Conservation (phyloP, 2,797 vertebrate genomes). For the Apogon hyalosoma region DNA sequence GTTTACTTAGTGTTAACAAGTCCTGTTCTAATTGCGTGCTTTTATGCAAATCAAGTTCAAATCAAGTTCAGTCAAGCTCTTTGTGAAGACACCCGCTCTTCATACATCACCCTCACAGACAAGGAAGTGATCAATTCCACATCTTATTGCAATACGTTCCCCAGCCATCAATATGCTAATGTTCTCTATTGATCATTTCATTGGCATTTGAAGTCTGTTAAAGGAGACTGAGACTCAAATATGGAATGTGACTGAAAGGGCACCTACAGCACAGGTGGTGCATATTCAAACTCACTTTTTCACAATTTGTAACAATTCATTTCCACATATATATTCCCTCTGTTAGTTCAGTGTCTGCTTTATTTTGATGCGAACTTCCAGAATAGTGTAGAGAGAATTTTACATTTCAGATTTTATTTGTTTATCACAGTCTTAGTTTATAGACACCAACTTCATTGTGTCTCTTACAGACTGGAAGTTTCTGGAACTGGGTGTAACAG, state of each 20-base stretch:
- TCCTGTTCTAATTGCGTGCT: background rate
- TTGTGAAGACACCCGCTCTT: background rate
- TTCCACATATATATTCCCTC: no score
- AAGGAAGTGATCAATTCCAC: conserved; percentile 10
- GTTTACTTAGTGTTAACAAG: background rate
- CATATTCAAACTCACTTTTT: no score
- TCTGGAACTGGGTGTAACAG: no score
- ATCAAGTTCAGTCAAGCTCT: background rate
- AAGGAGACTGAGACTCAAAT: conserved; percentile 12
- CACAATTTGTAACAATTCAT: no score
- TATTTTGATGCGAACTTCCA: no score
- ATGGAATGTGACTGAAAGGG: conserved; percentile 13
- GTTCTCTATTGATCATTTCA: conserved; percentile 4
- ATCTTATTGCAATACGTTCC: conserved; percentile 3
- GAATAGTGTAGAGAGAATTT: no score
- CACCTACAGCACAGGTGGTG: background rate
- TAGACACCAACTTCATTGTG: no score
- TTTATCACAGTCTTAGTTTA: no score
- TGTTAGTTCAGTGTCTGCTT: no score
- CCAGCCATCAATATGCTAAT: conserved; percentile 13
- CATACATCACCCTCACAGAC: background rate
- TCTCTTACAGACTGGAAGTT: no score
- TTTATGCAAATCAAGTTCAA: conserved; percentile 7
- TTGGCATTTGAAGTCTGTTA: conserved; percentile 26
- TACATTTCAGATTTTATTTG: no score